phyloP scores from a whole-genome alignment of 23 tunicate species.

The Halocynthia aurantium region DNA sequence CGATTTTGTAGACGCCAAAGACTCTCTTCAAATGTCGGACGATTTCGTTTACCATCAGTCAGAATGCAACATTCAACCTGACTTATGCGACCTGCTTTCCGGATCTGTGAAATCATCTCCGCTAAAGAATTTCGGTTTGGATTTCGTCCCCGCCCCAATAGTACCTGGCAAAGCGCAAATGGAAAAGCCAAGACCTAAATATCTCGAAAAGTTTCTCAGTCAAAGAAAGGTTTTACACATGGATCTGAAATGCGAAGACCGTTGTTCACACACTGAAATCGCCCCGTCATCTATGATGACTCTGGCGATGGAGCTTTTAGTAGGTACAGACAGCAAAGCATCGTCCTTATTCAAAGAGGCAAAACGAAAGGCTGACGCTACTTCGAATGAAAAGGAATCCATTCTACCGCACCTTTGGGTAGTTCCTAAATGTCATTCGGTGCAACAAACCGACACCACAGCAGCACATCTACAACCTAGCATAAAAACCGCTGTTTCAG shows the following conservation, averaged over 20 bases:
- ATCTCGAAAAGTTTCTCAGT: constrained; percentile 33
- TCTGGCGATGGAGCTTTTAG: constrained; percentile 74
- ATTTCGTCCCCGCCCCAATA: constrained; percentile 6
- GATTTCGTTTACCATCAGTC: no score
- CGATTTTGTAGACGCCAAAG: no score
- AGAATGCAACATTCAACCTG: neutral
- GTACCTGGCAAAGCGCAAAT: neutral
- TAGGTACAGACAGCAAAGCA: constrained; percentile 66
- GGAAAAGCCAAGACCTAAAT: neutral
- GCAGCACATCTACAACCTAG: constrained; percentile 74
- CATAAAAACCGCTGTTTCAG: constrained; percentile 34
- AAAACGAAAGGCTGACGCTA: constrained; percentile 23
- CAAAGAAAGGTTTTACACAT: constrained; percentile 43
- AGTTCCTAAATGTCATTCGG: constrained; percentile 30
- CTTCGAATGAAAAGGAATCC: constrained; percentile 21
- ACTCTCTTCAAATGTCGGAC: no score
- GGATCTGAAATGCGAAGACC: constrained; percentile 34
- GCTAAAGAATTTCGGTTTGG: neutral
- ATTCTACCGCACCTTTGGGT: constrained; percentile 66
- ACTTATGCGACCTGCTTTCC: constrained; percentile 8
- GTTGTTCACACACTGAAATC: constrained; percentile 65
- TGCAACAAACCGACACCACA: constrained; percentile 12
- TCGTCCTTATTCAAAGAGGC: constrained; percentile 50
- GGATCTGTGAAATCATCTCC: constrained; percentile 13
- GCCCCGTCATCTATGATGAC: constrained; percentile 87